phyloP scores from a whole-genome alignment of 1,140 invertebrate genomes.

The Atta cephalotes region DNA sequence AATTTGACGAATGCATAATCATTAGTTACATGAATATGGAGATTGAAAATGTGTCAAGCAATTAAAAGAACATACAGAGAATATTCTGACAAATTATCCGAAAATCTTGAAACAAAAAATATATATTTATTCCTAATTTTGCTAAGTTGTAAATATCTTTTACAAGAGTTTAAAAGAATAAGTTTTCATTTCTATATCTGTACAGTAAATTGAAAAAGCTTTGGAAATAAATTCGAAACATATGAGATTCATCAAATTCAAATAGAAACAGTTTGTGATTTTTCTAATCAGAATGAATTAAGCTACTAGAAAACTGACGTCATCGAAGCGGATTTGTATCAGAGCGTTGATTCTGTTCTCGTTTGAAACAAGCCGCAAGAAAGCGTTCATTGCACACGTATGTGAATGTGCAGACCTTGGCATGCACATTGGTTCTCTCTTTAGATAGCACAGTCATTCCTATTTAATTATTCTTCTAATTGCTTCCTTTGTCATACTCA shows the following conservation, averaged over 20 bases:
- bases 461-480: constrained; percentile 3
- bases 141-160: background rate
- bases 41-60: constrained; percentile 23
- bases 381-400: constrained; percentile 43
- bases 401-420: background rate
- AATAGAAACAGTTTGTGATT: constrained; percentile 20
- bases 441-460: constrained; percentile 1
- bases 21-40: constrained; percentile 26
- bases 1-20: constrained; percentile 32
- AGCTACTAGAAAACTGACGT: constrained; percentile 47
- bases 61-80: constrained; percentile 16
- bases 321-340: constrained; percentile 29
- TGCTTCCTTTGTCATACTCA: background rate
- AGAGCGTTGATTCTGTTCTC: constrained; percentile 63
- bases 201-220: background rate
- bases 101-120: background rate
- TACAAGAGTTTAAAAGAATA: background rate
- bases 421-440: background rate
- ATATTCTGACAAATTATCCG: background rate
- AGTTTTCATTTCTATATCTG: background rate
- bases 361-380: constrained; percentile 54
- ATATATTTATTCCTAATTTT: background rate
- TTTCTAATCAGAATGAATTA: constrained; percentile 32
- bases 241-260: background rate
- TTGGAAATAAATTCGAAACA: background rate